Evolutionary conservation across 2,113 vertebrate genomes (phyloP), one percentile per base, ranked within the genome.

Genomic region (Morone saxatilis): DNA sequence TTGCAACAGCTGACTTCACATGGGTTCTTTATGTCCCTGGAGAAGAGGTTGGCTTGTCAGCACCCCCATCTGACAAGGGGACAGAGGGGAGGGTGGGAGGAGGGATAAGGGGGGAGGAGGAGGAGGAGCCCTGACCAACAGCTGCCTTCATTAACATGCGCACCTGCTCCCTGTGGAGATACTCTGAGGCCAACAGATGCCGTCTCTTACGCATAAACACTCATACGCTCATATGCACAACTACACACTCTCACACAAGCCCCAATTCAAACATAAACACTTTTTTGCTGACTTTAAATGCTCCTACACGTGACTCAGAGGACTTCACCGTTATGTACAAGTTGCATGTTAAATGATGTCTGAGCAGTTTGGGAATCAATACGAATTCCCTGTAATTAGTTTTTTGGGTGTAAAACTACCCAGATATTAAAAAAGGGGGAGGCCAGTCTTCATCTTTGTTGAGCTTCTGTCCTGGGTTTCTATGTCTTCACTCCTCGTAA

Each of bases 81-180:
- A 90, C 89, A 89, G 83, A 86, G 85, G 77, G 83, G 80, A 74
- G 59, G 77, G 78, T 8, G 62, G 53, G 62, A 31, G 48, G 71
- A 38, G 71, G 85, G 83, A 45, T 53, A 48, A 69, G 57, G 91
- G 89, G 88, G 71, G 79, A 71, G 88, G 59, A 61, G 84, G 91
- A 89, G 91, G 89, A 51, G 88, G 91, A 89, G 78, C 89, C 54
- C 69, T 83, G 91, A 83, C 84, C 93, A 95, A 97, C 97, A 97
- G 97, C 96, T 95, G 94, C 95, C 93, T 94, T 96, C 91, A 94
- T 97, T 97, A 96, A 93, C 94, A 96, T 97, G 95, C 94, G 91
- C 98, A 98, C 97, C 98, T 98, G 97, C 97, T 98, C 95, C 94
- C 93, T 91, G 91, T 89, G 86, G 84, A 95, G 95, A 95, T 95